Base-by-base conservation (phyloP, 2,113 vertebrate genomes). In the Apistogramma diplotaenia region DNA sequence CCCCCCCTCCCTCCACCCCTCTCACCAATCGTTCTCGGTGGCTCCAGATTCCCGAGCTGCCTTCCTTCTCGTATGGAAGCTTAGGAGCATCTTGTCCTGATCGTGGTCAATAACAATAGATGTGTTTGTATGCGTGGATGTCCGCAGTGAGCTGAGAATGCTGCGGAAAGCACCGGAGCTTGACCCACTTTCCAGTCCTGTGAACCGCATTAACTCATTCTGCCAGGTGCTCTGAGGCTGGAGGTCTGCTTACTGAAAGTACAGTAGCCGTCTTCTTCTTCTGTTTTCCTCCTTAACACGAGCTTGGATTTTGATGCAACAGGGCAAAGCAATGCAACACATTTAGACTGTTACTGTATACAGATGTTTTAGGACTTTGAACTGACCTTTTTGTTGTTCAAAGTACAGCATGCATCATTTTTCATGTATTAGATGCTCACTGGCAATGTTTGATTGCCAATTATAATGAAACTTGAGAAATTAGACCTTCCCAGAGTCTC, bases 171-270 rank as follows among this genome's bases (percentile, higher is more conserved):
- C 81, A 62, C 53, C 49, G 33, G 83, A 76, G 85, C 85, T 62
- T 89, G 90, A 90, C 85, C 87, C 78, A 82, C 82, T 90, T 92
- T 89, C 78, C 81, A 89, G 77, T 40, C 77, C 81, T 13, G 21
- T 91, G 84, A 89, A 83, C 71, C 16, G 46, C 78, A 74, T 49
- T 79, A 79, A 87, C 81, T 67, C 49, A 43, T 79, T 75, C 58
- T 46, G 70, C 85, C 78, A 87, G 84, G 89, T 90, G 83, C 49
- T 77, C 5, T 11, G 12, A 80, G 53, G 15, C 83, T 55, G 60
- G 27, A 79, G 59, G 77, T 86, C 85, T 46, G 3, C 51, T 53
- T 2, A 46, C 67, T 60, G 71, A 79, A 65, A 3, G 6, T 49
- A 40, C 43, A 43, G 43, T 8, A 43, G 31, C 25, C 27, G 19